Base-by-base conservation (phyloP, 2,113 vertebrate genomes). In the Callorhinus ursinus region DNA sequence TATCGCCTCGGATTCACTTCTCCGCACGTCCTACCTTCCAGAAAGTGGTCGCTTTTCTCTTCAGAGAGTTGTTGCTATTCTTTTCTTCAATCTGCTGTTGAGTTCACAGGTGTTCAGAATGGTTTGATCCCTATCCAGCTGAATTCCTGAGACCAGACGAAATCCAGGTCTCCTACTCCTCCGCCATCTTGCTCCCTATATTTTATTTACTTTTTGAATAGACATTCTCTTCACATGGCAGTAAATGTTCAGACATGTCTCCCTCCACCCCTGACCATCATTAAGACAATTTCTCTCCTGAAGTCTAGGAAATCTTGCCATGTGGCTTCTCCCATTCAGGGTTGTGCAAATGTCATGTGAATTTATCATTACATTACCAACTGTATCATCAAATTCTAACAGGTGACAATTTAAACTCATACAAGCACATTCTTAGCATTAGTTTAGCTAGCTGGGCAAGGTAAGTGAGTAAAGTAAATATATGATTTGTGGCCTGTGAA, bases 401-500 rank as follows among this genome's bases (percentile, higher is more conserved):
- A 46, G 33, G 18, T 59, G 71, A 16, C n/a, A 36, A 87, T 96
- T 42, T 39, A 33, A 59, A 79, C 15, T 80, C 39, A 55, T 19
- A 0, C 9, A 69, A 65, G 10, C 22, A 61, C 46, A 79, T 84
- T 91, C 24, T 88, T 93, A 46, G 14, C 49, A 51, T 87, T 79
- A 59, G 72, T 72, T 94, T 92, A n/a, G 18, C 36, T 90, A 77
- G 49, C 51, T 33, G 55, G 19, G 36, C 53, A 59, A 93, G 57
- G 13, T 93, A 71, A 31, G 51, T n/a, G 82, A 96, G 21, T 96
- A 55, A 93, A 83, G 26, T 76, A 61, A 74, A 77, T 53, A 42
- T 24, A 26, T 51, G 85, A 82, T 94, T 51, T 92, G 59, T 95
- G 72, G 57, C 46, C 42, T 81, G 53, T 51, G 61, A 95, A 94